Conservation (phyloP, 1,140 invertebrate genomes). For the Pentalonia nigronervosa region DNA sequence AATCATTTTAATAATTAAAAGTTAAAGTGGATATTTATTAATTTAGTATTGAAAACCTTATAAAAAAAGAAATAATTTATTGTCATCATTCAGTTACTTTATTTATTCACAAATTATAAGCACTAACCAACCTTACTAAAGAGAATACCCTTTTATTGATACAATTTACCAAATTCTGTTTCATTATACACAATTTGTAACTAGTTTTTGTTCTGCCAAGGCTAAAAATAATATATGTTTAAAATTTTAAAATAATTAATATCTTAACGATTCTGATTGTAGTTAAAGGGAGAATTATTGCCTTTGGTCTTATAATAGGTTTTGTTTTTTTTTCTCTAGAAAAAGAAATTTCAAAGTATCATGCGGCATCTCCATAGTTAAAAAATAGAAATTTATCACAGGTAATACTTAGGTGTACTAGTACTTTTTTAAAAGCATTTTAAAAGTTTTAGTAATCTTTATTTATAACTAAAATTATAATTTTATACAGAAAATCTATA, state of each 20-base stretch:
- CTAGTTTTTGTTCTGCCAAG: not conserved
- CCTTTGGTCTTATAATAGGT: not conserved
- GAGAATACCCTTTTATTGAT: not conserved
- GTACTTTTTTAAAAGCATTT: too few species aligned
- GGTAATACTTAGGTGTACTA: too few species aligned
- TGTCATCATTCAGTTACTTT: not conserved
- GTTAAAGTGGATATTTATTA: not conserved
- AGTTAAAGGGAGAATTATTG: not conserved
- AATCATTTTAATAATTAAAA: not conserved
- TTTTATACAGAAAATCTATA: too few species aligned
- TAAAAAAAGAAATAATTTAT: not conserved
- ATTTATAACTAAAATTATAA: not conserved
- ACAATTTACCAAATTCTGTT: not conserved
- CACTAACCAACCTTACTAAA: not conserved
- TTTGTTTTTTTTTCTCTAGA: not conserved
- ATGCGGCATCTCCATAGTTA: not conserved
- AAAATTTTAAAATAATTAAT: not conserved
- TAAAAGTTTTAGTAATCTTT: not conserved
- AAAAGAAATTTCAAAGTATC: not conserved
- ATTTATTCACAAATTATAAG: too few species aligned
- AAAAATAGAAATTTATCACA: not conserved
- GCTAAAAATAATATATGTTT: not conserved
- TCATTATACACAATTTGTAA: not conserved
- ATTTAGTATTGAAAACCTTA: not conserved
- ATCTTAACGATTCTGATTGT: not conserved